Conservation (phyloP, 2,113 vertebrate genomes). For the Uria aalge region DNA sequence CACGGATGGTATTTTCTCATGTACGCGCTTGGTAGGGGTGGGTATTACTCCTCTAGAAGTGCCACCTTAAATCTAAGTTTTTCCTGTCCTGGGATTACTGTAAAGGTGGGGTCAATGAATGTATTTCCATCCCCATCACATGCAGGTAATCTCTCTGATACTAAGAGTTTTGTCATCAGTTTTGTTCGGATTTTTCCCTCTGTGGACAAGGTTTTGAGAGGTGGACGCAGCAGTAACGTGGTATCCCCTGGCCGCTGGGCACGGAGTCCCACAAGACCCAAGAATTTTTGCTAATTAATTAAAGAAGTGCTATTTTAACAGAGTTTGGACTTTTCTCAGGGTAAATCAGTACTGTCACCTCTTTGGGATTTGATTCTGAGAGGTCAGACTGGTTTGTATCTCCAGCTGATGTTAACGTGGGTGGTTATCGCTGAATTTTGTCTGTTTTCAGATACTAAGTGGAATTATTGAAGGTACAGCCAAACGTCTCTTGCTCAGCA, state of each 20-base stretch:
- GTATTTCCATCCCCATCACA: background rate
- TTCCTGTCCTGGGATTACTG: constrained; percentile 24
- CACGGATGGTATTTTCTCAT: background rate
- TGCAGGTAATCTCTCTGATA: background rate
- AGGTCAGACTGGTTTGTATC: background rate
- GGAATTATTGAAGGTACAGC: fast-evolving
- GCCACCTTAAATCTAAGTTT: constrained; percentile 25
- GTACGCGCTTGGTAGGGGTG: background rate
- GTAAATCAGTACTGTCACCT: fast-evolving
- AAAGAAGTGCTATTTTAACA: background rate
- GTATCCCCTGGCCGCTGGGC: no score
- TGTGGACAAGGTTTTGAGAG: background rate
- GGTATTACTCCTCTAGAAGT: constrained; percentile 18
- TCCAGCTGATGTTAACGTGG: no score
- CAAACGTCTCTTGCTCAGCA: no score
- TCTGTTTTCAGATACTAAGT: background rate
- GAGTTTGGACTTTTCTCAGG: background rate
- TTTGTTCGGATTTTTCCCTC: background rate
- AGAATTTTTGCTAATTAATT: background rate
- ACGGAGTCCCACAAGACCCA: fast-evolving
- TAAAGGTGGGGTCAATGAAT: background rate
- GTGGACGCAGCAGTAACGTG: fast-evolving
- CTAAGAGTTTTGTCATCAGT: background rate
- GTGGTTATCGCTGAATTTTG: background rate
- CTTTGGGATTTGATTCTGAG: fast-evolving